These are phyloP conservation scores for Bufotes viridis DNA, from an alignment of 2,797 vertebrate species.

Conservation along the genomic window DNA sequence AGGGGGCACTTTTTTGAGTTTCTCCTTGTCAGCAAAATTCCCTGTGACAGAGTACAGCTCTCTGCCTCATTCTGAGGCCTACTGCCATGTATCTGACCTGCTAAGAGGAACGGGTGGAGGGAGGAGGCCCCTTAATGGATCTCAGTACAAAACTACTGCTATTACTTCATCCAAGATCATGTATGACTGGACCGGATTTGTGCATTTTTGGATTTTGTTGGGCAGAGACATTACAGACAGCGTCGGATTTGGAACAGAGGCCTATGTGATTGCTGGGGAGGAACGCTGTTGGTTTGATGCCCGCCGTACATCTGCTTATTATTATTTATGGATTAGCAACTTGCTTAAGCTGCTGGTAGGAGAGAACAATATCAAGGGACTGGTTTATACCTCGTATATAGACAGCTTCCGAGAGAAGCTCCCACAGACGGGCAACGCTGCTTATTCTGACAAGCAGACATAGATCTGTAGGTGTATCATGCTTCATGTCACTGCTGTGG, in stretches of 20 bases:
- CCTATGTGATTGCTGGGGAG: background rate
- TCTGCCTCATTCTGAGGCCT: too few relatives aligned
- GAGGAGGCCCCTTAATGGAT: too few relatives aligned
- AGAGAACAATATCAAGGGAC: constrained; percentile 4
- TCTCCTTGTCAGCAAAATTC: too few relatives aligned
- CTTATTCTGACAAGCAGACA: background rate
- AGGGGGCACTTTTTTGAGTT: too few relatives aligned
- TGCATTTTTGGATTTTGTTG: background rate
- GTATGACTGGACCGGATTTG: too few relatives aligned
- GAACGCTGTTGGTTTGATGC: background rate
- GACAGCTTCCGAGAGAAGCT: background rate
- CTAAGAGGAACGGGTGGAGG: too few relatives aligned
- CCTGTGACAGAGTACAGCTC: too few relatives aligned
- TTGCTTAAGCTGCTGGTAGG: constrained; percentile 5
- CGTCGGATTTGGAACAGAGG: background rate
- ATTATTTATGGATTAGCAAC: constrained; percentile 25
- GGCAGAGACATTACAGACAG: background rate
- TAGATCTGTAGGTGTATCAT: too few relatives aligned
- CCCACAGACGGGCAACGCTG: background rate
- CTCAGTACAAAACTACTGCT: too few relatives aligned
- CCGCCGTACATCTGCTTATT: constrained; percentile 10
- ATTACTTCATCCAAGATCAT: too few relatives aligned
- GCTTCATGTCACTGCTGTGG: background rate
- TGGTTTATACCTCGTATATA: background rate
- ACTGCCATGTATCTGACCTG: too few relatives aligned